Base-by-base conservation (phyloP, 2,113 vertebrate genomes). In the Nycticebus coucang region DNA sequence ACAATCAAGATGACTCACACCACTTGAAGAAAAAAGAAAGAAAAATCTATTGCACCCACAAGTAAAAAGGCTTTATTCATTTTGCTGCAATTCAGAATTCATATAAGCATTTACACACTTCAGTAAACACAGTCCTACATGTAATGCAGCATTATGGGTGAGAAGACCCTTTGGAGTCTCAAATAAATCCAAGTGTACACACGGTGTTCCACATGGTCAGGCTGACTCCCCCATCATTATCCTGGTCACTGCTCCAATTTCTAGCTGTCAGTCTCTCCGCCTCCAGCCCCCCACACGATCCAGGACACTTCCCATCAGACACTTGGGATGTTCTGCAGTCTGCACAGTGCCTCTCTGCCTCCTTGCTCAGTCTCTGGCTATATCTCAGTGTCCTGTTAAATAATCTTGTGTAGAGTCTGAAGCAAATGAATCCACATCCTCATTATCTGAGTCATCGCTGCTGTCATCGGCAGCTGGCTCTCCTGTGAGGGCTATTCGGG, bases 331-430 rank as follows among this genome's bases (percentile, higher is more conserved):
- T 8, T 95, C 71, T 33, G 30, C 91, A 82, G 95, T 91, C 90
- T 92, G n/a, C 88, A 90, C 96, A 88, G 91, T 50, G 96, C 95
- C 53, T 0, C 91, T 96, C 97, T 81, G 96, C 96, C 93, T 96
- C 95, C 92, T 74, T 94, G 97, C 94, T 96, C 95, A 57, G 94
- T 53, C 75, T 35, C 21, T 71, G 2, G 72, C 89, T 75, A 13
- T 62, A 15, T 24, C 92, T 99, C 98, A 99, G 97, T 99, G 99
- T 88, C 99, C 99, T 0, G 99, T 99, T 91, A 99, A 96, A 97
- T 99, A 99, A 97, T 99, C 99, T 97, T 99, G 99, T 0, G 99
- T 99, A 26, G 99, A 99, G 97, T 99, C 99, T 0, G 99, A 99
- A 59, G 99, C 99, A 88, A 99, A 99, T 1, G 99, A 99, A 97